A percentile compares a stretch with the other conserved stretches of the same genome.
These are phyloP conservation scores for Pardalotus punctatus DNA, from an alignment of 2,113 vertebrate genomes.

Conservation along the genomic window DNA sequence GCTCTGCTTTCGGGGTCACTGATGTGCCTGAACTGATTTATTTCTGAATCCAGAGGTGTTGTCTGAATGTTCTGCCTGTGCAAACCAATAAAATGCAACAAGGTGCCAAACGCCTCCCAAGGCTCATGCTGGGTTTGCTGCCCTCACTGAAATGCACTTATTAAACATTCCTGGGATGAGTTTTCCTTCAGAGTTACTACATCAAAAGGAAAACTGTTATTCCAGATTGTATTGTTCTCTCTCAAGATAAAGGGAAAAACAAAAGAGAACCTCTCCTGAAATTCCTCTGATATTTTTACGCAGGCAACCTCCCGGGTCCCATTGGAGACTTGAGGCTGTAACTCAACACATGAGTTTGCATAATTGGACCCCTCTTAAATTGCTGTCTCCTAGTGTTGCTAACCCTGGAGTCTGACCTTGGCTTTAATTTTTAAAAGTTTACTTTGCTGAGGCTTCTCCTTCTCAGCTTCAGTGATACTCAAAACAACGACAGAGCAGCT, in stretches of 20 bases:
- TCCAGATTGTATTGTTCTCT: background rate
- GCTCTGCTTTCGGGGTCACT: background rate
- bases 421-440: slow-evolving; percentile 54
- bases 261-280: background rate
- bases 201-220: background rate
- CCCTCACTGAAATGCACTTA: background rate
- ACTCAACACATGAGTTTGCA: slow-evolving; percentile 34
- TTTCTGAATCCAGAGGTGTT: background rate
- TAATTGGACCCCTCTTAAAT: slow-evolving; percentile 11
- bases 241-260: background rate
- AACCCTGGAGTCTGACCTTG: background rate
- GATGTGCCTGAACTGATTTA: background rate
- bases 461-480: background rate
- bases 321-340: background rate
- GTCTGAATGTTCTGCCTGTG: background rate
- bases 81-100: background rate
- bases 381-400: background rate
- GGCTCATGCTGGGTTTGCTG: background rate
- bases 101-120: background rate
- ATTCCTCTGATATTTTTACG: background rate
- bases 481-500: background rate
- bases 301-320: background rate
- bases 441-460: slow-evolving; percentile 6
- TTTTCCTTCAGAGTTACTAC: background rate
- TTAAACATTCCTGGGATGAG: background rate